phyloP scores from a whole-genome alignment of 2,888 invertebrate species.

The Ligdia adustata region DNA sequence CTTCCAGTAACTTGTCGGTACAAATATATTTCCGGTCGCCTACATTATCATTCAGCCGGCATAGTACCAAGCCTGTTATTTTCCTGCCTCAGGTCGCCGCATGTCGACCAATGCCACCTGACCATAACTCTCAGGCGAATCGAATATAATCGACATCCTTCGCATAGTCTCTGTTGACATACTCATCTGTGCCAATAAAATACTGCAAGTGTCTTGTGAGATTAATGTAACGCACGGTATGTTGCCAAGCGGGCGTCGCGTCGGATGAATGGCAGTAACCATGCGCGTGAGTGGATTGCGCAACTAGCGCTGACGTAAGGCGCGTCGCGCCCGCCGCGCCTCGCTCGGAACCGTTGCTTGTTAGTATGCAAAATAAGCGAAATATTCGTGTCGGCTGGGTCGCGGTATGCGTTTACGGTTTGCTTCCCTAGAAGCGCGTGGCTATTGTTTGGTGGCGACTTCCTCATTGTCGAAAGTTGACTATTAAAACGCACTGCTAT shows the following conservation, averaged over 20 bases:
- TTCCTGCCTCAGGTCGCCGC: conserved; percentile 24
- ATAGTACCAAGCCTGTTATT: conserved; percentile 28
- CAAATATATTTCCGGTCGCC: conserved; percentile 32
- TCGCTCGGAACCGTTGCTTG: conserved; percentile 48
- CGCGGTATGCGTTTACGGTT: conserved; percentile 63
- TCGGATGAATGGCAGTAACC: conserved; percentile 69
- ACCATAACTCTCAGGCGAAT: conserved; percentile 21
- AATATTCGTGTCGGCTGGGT: conserved; percentile 61
- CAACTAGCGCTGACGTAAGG: conserved; percentile 69
- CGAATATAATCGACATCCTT: conserved; percentile 17
- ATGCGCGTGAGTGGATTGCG: conserved; percentile 73
- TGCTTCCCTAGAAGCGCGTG: conserved; percentile 44
- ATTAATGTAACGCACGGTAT: conserved; percentile 44
- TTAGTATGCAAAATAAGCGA: conserved; percentile 78
- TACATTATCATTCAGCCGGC: conserved; percentile 31
- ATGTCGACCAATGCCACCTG: conserved; percentile 32
- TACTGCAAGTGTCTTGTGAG: conserved; percentile 25
- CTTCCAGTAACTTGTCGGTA: conserved; percentile 13
- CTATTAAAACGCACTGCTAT: conserved; percentile 15
- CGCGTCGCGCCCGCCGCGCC: conserved; percentile 56
- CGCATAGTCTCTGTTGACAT: conserved; percentile 8
- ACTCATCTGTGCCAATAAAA: conserved; percentile 22
- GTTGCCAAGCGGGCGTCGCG: conserved; percentile 65
- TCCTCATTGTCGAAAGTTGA: conserved; percentile 36
- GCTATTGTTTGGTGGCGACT: conserved; percentile 40